These are phyloP conservation scores for Drosophila eugracilis DNA, from an alignment of 1,140 invertebrate genomes.

Conservation along the genomic window DNA sequence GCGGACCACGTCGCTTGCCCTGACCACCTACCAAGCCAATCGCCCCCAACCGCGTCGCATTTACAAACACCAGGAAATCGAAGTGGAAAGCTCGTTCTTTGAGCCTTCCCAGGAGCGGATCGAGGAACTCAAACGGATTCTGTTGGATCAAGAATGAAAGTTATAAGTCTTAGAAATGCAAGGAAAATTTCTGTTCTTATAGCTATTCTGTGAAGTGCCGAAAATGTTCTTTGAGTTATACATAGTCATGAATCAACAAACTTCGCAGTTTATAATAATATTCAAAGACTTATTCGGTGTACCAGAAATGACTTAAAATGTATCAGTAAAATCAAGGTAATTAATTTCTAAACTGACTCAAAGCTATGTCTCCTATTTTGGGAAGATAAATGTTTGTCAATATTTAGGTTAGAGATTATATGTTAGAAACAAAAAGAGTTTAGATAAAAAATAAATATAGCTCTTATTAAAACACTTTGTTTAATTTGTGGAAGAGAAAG, in stretches of 20 bases:
- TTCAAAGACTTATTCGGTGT: background rate
- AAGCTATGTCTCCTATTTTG: background rate
- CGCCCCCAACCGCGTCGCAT: constrained; percentile 42
- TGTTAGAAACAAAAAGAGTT: too few relatives aligned
- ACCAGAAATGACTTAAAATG: background rate
- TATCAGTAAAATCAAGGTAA: constrained; percentile 4
- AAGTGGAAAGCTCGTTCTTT: constrained; percentile 43
- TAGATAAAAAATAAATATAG: too few relatives aligned
- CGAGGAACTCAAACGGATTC: constrained; percentile 32
- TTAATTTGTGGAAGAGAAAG: too few relatives aligned
- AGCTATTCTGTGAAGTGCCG: background rate
- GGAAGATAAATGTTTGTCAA: constrained; percentile 21
- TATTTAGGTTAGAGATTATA: background rate
- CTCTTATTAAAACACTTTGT: too few relatives aligned
- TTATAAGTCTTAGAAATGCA: too few relatives aligned
- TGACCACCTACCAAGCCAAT: constrained; percentile 18
- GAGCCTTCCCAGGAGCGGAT: constrained; percentile 30
- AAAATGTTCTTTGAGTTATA: background rate
- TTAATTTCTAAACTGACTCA: constrained; percentile 13
- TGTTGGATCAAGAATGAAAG: constrained; percentile 41
- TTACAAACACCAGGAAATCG: constrained; percentile 30
- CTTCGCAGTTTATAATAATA: background rate
- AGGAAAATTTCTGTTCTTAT: too few relatives aligned
- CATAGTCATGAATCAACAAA: background rate
- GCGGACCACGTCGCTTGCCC: background rate